Conservation (phyloP, 2,113 vertebrate species). For the Equus przewalskii region DNA sequence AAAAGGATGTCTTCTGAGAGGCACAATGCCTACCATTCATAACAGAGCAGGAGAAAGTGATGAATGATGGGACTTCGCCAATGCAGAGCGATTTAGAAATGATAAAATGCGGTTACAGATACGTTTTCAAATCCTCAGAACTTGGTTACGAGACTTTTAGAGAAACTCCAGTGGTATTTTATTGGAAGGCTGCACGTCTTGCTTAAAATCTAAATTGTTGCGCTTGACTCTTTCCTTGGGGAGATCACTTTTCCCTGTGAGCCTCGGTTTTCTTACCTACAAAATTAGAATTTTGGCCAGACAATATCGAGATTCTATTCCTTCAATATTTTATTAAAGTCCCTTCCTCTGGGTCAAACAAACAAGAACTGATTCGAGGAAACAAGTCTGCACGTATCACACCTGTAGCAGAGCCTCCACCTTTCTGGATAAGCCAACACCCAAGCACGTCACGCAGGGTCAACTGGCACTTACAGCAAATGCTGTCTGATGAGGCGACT, state of each 20-base stretch:
- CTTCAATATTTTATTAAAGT: neutral
- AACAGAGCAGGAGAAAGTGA: neutral
- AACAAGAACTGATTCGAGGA: neutral
- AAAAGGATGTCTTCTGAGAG: neutral
- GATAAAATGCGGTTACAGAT: fast-evolving
- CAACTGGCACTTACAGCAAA: fast-evolving
- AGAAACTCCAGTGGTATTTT: fast-evolving
- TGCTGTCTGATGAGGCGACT: neutral
- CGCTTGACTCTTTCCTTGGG: neutral
- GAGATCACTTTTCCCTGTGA: neutral
- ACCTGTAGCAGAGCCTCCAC: no score
- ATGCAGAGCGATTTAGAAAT: fast-evolving
- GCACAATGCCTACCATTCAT: fast-evolving
- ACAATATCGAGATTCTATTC: no score
- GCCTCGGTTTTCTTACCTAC: neutral
- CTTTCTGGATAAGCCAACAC: no score
- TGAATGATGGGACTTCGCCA: no score
- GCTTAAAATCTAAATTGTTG: neutral
- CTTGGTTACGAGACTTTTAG: fast-evolving
- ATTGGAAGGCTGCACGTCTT: fast-evolving
- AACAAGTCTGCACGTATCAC: neutral
- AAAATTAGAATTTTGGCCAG: neutral
- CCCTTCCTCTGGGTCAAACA: neutral
- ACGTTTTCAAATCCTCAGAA: neutral
- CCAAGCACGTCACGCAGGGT: fast-evolving